Evolutionary conservation across 1,140 invertebrate genomes (phyloP).

Genomic region (Whitmania pigra): DNA sequence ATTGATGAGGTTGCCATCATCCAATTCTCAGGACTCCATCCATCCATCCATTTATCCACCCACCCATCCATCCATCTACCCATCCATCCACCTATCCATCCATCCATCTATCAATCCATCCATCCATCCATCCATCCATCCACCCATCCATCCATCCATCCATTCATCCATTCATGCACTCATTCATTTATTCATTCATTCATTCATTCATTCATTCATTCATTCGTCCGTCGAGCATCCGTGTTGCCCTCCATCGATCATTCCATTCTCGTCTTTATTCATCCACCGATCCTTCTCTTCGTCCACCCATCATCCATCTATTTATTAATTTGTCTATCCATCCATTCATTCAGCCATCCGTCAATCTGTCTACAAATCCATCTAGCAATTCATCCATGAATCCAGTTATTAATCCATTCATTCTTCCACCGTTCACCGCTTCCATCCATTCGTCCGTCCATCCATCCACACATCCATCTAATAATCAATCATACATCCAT

Average conservation of each 20-base stretch:
- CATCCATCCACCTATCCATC: neutral
- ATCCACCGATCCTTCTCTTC: neutral
- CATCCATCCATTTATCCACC: neutral
- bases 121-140: no score
- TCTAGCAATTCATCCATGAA: neutral
- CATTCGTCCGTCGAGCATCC: no score
- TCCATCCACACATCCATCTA: neutral
- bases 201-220: neutral
- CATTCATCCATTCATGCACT: neutral
- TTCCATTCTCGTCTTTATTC: no score
- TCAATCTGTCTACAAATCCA: neutral
- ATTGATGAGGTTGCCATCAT: no score
- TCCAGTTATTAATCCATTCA: neutral
- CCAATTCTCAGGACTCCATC: no score
- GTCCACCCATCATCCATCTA: neutral
- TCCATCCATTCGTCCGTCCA: neutral
- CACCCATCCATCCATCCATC: no score
- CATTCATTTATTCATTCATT: conserved; percentile 1
- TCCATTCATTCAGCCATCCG: neutral
- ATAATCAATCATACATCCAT: no score
- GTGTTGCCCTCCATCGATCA: no score
- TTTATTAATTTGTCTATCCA: neutral
- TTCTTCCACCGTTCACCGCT: neutral
- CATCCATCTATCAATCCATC: neutral
- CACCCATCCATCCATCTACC: neutral